Percentiles rank a stretch among this genome's conserved stretches.
phyloP scores from a whole-genome alignment of 2,888 invertebrate genomes.

The Leucophenga maculata region DNA sequence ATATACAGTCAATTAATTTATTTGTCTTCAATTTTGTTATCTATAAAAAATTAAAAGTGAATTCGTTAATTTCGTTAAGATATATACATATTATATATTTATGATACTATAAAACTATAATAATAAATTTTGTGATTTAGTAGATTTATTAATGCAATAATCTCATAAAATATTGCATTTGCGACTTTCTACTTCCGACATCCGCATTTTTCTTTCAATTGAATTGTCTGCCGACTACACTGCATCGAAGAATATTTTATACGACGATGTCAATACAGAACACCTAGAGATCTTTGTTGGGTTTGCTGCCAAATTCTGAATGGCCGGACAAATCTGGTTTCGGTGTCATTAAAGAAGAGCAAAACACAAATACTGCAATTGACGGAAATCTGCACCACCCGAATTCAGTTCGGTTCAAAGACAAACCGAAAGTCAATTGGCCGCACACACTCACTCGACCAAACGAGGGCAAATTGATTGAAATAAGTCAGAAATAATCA shows the following conservation, averaged over 20 bases:
- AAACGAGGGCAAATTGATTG: constrained; percentile 9
- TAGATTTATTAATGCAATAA: too few species aligned
- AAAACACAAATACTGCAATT: background rate
- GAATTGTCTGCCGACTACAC: constrained; percentile 55
- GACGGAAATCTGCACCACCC: background rate
- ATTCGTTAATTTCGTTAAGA: too few species aligned
- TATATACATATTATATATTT: too few species aligned
- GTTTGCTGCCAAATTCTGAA: constrained; percentile 43
- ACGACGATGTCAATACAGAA: constrained; percentile 54
- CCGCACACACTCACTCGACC: constrained; percentile 39
- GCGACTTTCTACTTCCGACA: constrained; percentile 53
- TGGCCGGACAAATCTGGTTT: constrained; percentile 47
- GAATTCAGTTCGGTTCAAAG: constrained; percentile 11
- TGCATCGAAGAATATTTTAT: constrained; percentile 31
- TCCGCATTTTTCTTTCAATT: constrained; percentile 46
- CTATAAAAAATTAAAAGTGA: too few species aligned
- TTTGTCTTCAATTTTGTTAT: too few species aligned
- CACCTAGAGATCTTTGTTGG: constrained; percentile 55
- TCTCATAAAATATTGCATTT: background rate
- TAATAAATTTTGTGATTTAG: too few species aligned
- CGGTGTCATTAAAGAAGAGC: constrained; percentile 43
- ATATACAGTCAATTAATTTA: too few species aligned
- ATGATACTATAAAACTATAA: too few species aligned
- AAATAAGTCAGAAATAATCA: constrained; percentile 6
- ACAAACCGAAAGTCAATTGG: constrained; percentile 26